These are phyloP conservation scores for Proterorhinus semilunaris DNA, from an alignment of 2,113 vertebrate genomes.

Conservation along the genomic window DNA sequence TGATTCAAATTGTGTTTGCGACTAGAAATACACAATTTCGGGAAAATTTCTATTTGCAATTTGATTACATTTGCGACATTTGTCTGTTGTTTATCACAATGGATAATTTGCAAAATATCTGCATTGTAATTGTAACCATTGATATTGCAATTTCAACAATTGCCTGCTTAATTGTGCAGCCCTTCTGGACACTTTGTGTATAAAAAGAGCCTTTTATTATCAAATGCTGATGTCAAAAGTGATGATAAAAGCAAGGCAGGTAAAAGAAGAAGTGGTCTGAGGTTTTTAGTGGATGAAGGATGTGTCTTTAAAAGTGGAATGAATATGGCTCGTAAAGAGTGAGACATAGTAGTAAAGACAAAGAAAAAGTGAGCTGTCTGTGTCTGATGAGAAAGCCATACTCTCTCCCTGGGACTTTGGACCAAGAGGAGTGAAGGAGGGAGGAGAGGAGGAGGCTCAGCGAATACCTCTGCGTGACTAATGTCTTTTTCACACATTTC, in stretches of 20 bases:
- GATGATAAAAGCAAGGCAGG: slow-evolving; percentile 4
- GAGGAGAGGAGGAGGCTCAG: slow-evolving; percentile 33
- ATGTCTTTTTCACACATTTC: slow-evolving; percentile 77
- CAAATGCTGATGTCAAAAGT: background rate
- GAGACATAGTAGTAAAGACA: slow-evolving; percentile 18
- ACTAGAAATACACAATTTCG: no score
- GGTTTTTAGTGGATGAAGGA: background rate
- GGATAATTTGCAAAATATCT: no score
- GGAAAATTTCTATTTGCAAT: no score
- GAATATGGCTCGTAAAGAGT: slow-evolving; percentile 6
- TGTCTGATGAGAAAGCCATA: slow-evolving; percentile 73
- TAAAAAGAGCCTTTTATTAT: background rate
- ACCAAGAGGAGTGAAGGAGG: slow-evolving; percentile 21
- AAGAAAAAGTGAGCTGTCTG: slow-evolving; percentile 26
- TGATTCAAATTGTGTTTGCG: no score
- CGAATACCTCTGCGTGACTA: slow-evolving; percentile 68
- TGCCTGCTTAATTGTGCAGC: no score
- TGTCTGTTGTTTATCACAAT: no score
- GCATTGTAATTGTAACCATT: background rate
- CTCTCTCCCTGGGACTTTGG: slow-evolving; percentile 23
- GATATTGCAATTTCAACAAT: background rate
- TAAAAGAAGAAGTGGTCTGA: background rate
- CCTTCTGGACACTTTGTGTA: no score
- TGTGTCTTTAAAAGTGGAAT: slow-evolving; percentile 25
- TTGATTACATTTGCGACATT: no score